Conservation (phyloP, 2,797 vertebrate genomes). For the Antennarius maculatus region DNA sequence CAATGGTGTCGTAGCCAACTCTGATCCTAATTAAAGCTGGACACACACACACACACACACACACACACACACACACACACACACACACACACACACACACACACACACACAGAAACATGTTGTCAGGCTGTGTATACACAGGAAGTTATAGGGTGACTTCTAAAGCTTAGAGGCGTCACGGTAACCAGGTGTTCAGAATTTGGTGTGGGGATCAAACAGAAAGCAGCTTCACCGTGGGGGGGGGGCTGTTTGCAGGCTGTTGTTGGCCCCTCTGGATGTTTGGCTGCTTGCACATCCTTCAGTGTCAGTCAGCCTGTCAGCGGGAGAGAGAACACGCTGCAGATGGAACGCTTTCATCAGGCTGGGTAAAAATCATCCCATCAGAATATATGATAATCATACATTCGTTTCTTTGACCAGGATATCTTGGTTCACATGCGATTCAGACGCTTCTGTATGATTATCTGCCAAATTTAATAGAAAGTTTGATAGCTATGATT, state of each 20-base stretch:
- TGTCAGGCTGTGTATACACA: slow-evolving; percentile 35
- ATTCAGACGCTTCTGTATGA: not conserved
- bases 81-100: slow-evolving; percentile 10
- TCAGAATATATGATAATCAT: not conserved
- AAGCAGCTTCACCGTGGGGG: slow-evolving; percentile 7
- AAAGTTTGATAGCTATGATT: slow-evolving; percentile 15
- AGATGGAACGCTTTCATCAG: not conserved
- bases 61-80: slow-evolving; percentile 18
- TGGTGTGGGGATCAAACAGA: slow-evolving; percentile 25
- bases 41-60: slow-evolving; percentile 25
- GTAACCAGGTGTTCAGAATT: slow-evolving; percentile 13
- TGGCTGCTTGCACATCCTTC: slow-evolving; percentile 14
- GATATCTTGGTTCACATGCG: not conserved
- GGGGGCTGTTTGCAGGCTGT: slow-evolving; percentile 5
- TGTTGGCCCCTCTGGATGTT: slow-evolving; percentile 29
- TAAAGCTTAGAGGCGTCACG: slow-evolving; percentile 21
- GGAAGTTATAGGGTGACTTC: slow-evolving; percentile 20
- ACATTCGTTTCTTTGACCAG: not conserved
- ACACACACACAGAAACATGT: slow-evolving; percentile 14
- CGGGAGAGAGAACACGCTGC: not conserved
- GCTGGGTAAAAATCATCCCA: not conserved
- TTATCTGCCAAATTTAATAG: not conserved
- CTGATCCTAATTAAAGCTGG: slow-evolving; percentile 19
- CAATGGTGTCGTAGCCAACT: not conserved
- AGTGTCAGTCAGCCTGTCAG: slow-evolving; percentile 28